Percentiles rank a stretch among this genome's conserved stretches.
Evolutionary conservation across 2,113 vertebrate species (phyloP).

Genomic region (Nothoprocta pentlandii): DNA sequence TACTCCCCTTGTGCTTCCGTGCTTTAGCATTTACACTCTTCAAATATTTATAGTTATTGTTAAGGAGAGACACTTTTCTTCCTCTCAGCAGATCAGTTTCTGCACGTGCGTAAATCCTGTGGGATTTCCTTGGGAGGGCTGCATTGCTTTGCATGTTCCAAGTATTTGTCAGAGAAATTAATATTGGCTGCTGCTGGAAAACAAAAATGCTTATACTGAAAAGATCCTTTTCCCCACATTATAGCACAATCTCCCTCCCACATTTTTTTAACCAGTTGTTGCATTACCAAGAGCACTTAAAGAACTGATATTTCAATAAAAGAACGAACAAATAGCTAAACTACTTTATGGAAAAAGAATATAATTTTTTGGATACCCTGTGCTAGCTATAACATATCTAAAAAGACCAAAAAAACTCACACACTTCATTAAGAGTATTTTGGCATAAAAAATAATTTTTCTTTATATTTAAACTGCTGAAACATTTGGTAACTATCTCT

Average conservation of each 20-base stretch:
- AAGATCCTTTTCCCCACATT: neutral
- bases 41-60: conserved; percentile 46
- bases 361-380: neutral
- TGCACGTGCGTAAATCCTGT: neutral
- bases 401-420: neutral
- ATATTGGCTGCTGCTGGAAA: neutral
- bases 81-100: neutral
- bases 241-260: neutral
- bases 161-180: neutral
- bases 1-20: neutral
- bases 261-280: neutral
- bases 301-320: neutral
- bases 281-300: neutral
- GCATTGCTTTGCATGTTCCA: neutral
- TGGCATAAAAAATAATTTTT: neutral
- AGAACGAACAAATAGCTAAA: neutral
- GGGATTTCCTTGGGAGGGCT: neutral
- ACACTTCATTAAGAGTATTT: too few species aligned
- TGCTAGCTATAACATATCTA: neutral
- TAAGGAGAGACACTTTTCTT: neutral
- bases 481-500: neutral
- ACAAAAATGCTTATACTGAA: neutral
- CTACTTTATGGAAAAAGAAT: neutral
- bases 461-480: neutral
- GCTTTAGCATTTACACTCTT: conserved; percentile 4